phyloP scores from a whole-genome alignment of 2,888 invertebrate species.

The Torymus texanus region DNA sequence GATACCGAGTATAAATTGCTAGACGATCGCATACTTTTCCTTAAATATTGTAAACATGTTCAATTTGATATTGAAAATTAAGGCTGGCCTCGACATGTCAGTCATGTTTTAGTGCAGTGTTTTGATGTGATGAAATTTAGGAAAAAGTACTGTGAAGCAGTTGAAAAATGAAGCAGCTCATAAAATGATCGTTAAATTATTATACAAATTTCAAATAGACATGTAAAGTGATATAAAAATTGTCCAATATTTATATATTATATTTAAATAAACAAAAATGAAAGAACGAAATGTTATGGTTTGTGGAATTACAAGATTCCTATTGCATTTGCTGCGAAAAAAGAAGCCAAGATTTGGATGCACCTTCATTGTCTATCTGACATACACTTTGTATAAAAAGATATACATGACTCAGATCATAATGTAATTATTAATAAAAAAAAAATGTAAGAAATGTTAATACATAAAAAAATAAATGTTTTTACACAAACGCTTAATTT shows the following conservation, averaged over 20 bases:
- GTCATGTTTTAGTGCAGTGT: conserved; percentile 31
- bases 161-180: conserved; percentile 35
- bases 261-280: conserved; percentile 57
- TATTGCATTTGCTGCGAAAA: conserved; percentile 52
- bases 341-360: conserved; percentile 55
- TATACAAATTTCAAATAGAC: conserved; percentile 57
- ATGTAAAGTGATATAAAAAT: conserved; percentile 62
- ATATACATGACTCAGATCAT: conserved; percentile 66
- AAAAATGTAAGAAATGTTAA: conserved; percentile 73
- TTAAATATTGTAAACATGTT: conserved; percentile 18
- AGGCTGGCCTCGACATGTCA: conserved; percentile 30
- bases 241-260: conserved; percentile 63
- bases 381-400: conserved; percentile 72
- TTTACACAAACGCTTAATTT: conserved; percentile 66
- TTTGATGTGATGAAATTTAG: conserved; percentile 45
- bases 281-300: conserved; percentile 52
- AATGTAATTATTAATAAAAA: conserved; percentile 67
- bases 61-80: conserved; percentile 47
- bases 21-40: conserved; percentile 16
- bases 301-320: conserved; percentile 60
- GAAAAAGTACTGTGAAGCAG: conserved; percentile 35
- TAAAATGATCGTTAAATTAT: conserved; percentile 54
- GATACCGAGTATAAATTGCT: conserved; percentile 24
- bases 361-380: conserved; percentile 65
- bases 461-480: conserved; percentile 73